A percentile compares a stretch with the other conserved stretches of the same genome.
Conservation (phyloP, 2,797 vertebrate species). For the Sphenodon punctatus region DNA sequence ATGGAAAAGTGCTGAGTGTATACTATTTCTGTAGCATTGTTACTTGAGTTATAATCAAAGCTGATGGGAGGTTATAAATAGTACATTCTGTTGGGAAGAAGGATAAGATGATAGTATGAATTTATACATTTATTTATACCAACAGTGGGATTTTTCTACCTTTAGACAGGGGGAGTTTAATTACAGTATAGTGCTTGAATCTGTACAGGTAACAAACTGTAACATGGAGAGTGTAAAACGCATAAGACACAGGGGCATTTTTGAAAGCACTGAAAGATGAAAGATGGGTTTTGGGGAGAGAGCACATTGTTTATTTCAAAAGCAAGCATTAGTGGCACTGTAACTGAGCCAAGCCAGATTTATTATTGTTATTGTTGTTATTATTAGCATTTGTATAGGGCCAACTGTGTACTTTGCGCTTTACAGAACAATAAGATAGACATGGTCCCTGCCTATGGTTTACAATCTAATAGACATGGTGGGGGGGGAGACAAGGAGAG, state of each 20-base stretch:
- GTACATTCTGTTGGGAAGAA: slow-evolving; percentile 31
- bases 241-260: fast-evolving
- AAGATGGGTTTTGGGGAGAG: neutral
- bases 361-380: too few species aligned
- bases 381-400: too few species aligned
- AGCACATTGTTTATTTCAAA: neutral
- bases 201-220: neutral
- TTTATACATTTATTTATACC: slow-evolving; percentile 36
- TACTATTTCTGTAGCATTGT: slow-evolving; percentile 45
- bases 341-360: slow-evolving; percentile 5
- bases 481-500: too few species aligned
- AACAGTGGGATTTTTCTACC: neutral
- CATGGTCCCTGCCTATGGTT: too few species aligned
- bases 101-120: slow-evolving; percentile 16
- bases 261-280: neutral
- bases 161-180: slow-evolving; percentile 6
- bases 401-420: too few species aligned
- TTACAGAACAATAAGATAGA: too few species aligned
- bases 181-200: neutral
- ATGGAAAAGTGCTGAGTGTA: slow-evolving; percentile 22
- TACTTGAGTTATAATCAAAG: slow-evolving; percentile 52
- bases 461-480: too few species aligned
- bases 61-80: slow-evolving; percentile 66
- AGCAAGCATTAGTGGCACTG: fast-evolving
- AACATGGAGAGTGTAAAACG: neutral